phyloP scores from a whole-genome alignment of 1,140 invertebrate genomes.

The Drosophila chauvacae region DNA sequence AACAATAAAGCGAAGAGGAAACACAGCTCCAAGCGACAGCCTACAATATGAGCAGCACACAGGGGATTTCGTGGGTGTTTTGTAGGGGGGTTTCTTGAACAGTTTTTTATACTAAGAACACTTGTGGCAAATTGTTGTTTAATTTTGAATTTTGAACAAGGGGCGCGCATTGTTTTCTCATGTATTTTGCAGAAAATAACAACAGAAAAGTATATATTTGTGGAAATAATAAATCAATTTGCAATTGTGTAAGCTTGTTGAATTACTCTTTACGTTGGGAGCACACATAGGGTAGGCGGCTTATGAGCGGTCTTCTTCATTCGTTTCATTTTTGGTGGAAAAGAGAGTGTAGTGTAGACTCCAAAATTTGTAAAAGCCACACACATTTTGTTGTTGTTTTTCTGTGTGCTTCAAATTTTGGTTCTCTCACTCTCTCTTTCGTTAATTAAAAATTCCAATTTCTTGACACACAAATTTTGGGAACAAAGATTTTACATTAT shows the following conservation, averaged over 20 bases:
- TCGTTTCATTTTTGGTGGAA: constrained; percentile 73
- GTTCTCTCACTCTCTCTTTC: constrained; percentile 12
- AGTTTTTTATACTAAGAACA: constrained; percentile 2
- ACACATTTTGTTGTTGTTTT: constrained; percentile 7
- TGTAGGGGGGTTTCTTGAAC: constrained; percentile 16
- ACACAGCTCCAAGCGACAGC: constrained; percentile 82
- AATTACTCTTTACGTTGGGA: constrained; percentile 53
- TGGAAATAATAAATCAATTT: constrained; percentile 35
- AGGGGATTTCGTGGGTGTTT: constrained; percentile 24
- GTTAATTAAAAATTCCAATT: constrained; percentile 62
- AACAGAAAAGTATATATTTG: constrained; percentile 24
- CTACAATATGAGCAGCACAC: constrained; percentile 70
- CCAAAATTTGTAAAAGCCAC: constrained; percentile 38
- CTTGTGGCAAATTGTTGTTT: constrained; percentile 25
- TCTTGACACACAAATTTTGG: constrained; percentile 64
- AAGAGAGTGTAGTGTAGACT: constrained; percentile 17
- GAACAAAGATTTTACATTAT: constrained; percentile 44
- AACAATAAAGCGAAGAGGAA: constrained; percentile 81
- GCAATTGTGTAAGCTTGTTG: constrained; percentile 59
- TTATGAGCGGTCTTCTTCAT: constrained; percentile 84
- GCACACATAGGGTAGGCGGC: constrained; percentile 84
- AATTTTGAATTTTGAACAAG: constrained; percentile 35
- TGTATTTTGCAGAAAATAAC: constrained; percentile 12
- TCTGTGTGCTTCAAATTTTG: constrained; percentile 50
- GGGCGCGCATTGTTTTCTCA: constrained; percentile 29